A percentile compares a stretch with the other conserved stretches of the same genome.
Evolutionary conservation across 2,888 invertebrate genomes (phyloP).

Genomic region (Andrena bucephala): DNA sequence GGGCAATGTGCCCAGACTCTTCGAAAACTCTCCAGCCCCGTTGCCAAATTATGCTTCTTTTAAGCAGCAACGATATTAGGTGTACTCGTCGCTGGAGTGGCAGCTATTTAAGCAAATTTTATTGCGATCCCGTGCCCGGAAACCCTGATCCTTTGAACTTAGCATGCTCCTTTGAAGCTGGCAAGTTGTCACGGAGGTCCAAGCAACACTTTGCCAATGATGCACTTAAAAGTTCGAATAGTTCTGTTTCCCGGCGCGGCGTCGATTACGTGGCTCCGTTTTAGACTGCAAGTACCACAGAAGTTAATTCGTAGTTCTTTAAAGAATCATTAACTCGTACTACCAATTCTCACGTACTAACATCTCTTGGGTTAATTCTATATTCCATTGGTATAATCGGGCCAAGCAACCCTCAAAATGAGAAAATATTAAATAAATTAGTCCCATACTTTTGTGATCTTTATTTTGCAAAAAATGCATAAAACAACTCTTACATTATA

Average conservation of each 20-base stretch:
- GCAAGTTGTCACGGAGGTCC: constrained; percentile 6
- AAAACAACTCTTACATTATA: no score
- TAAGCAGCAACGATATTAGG: constrained; percentile 24
- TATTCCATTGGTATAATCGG: no score
- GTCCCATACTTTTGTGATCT: no score
- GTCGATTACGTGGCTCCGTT: no score
- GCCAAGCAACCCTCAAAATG: no score
- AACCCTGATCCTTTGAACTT: constrained; percentile 17
- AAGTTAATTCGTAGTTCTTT: no score
- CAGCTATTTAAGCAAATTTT: constrained; percentile 32
- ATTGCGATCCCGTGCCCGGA: constrained; percentile 9
- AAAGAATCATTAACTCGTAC: no score
- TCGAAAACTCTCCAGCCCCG: constrained; percentile 26
- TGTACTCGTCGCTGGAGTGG: neutral
- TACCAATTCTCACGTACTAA: no score
- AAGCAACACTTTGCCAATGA: constrained; percentile 7
- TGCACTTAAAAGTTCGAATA: constrained; percentile 15
- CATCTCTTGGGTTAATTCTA: neutral
- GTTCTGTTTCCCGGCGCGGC: neutral
- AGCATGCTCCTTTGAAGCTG: constrained; percentile 6
- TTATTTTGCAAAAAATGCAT: no score
- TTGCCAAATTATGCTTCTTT: constrained; percentile 50
- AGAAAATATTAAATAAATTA: no score
- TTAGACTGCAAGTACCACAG: no score
- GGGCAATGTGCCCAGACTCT: constrained; percentile 32